Evolutionary conservation across 2,113 vertebrate genomes (phyloP), one percentile per base, ranked within the genome.

Genomic region (Heterotis niloticus): DNA sequence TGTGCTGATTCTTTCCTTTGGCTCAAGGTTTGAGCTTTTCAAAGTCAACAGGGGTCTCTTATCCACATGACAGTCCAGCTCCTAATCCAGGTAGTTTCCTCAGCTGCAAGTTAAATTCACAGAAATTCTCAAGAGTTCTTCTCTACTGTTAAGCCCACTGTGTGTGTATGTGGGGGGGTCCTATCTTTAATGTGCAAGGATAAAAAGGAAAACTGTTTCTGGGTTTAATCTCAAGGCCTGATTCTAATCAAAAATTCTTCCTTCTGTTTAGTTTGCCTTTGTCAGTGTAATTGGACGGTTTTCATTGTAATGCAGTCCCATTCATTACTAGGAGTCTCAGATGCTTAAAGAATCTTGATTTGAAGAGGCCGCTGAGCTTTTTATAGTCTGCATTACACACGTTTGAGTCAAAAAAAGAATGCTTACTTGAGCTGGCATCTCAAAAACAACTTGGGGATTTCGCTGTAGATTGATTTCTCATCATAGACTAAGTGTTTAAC

Each of bases 1-100:
- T 71, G 56, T 59, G 67, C 64, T 69, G 69, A 83, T 74, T 69
- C 64, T 80, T 78, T 71, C 34, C 64, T 56, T 60, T 62, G 18
- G 72, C 67, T 51, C 65, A 77, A 62, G 17, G 68, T 75, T 81
- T 77, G 80, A 69, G 65, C 65, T 71, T 10, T 64, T 81, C 65
- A 44, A 34, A 74, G 62, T 56, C 64, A 54, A 24, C 62, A 75
- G 65, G 9, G 29, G 11, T 74, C 78, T 79, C 73, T 79, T 72
- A 62, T 14, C 56, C n/a, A 18, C 67, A 51, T 13, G 23, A 5
- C 29, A 44, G 56, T 70, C 26, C 67, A 71, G 28, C 7, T n/a
- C 28, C 70, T 60, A 69, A 51, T 62, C 12, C 67, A 70, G 54
- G 65, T 34, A 17, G 14, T 66, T 77, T 20, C 26, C 56, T 66